Conservation (phyloP, 2,113 vertebrate species). For the Melanerpes formicivorus region DNA sequence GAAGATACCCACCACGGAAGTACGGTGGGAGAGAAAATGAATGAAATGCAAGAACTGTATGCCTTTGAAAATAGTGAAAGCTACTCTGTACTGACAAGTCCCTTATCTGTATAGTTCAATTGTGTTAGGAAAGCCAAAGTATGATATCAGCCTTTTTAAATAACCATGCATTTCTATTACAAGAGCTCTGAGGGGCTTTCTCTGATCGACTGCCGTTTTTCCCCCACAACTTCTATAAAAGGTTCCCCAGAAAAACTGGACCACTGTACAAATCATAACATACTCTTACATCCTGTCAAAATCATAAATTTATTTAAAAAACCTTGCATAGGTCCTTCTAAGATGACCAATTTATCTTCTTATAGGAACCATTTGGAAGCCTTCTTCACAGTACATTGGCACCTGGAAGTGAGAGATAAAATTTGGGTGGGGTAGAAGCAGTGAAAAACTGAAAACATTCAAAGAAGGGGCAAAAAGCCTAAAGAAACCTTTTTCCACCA, state of each 20-base stretch:
- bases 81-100: rapidly evolving
- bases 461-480: background rate
- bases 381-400: background rate
- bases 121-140: background rate
- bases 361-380: background rate
- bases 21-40: background rate
- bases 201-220: background rate
- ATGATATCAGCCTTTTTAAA: background rate
- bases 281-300: background rate
- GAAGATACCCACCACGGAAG: background rate
- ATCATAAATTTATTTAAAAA: background rate
- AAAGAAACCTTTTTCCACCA: background rate
- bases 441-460: background rate
- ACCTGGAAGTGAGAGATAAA: background rate
- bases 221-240: background rate
- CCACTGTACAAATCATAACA: background rate
- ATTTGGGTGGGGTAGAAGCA: background rate
- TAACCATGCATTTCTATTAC: background rate
- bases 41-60: background rate
- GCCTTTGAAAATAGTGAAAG: background rate
- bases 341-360: background rate
- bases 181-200: background rate
- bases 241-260: background rate
- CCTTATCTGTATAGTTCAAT: background rate
- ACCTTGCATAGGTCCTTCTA: background rate